Percentiles rank a stretch among this genome's conserved stretches.
phyloP scores from a whole-genome alignment of 2,797 vertebrate genomes.

The Premnoplex brunnescens region DNA sequence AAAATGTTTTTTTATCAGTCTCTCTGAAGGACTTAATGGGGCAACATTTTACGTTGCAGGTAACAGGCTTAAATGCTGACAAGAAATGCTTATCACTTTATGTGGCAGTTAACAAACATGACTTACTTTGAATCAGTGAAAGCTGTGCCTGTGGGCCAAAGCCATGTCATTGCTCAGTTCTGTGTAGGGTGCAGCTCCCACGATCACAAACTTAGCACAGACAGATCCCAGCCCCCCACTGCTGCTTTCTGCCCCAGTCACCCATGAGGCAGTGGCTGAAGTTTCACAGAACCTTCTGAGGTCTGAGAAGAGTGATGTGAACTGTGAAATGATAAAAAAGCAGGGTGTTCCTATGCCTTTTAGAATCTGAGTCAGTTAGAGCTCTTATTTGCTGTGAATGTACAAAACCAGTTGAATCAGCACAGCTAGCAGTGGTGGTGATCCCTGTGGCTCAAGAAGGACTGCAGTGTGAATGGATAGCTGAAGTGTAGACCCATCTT shows the following conservation, averaged over 20 bases:
- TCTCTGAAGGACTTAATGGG: background rate
- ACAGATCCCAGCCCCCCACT: rapidly evolving
- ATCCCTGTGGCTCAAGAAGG: background rate
- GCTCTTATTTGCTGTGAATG: rapidly evolving
- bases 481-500: background rate
- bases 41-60: background rate
- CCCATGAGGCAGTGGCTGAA: rapidly evolving
- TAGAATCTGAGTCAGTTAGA: background rate
- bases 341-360: background rate
- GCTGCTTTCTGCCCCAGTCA: background rate
- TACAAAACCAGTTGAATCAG: background rate
- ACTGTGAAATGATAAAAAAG: background rate
- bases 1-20: background rate
- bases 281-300: background rate
- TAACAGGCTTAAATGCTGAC: background rate
- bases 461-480: background rate
- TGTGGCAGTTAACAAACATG: rapidly evolving
- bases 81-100: background rate
- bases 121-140: background rate
- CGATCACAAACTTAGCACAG: rapidly evolving
- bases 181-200: background rate
- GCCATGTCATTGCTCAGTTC: background rate
- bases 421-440: background rate
- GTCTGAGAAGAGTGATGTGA: background rate
- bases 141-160: background rate